Evolutionary conservation across 2,113 vertebrate genomes (phyloP).

Genomic region (Calonectris borealis): DNA sequence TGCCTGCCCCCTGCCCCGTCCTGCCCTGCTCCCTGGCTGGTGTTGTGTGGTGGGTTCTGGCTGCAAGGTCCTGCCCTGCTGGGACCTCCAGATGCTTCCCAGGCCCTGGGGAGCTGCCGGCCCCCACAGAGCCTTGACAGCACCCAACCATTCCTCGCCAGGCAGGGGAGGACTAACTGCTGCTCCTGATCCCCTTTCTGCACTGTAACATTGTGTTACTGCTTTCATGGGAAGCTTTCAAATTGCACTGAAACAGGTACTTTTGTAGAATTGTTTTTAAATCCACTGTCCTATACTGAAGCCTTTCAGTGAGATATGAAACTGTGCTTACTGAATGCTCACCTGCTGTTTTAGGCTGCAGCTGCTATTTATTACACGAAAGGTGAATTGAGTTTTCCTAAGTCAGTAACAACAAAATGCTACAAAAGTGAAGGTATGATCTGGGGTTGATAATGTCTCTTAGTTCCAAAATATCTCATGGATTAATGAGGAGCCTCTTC

Average conservation of each 20-base stretch:
- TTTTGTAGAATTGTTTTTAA: not conserved
- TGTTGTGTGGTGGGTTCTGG: not conserved
- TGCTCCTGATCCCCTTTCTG: not conserved
- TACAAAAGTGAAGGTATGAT: not conserved
- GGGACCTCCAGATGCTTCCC: not conserved
- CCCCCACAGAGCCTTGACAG: not conserved
- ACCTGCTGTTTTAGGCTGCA: not conserved
- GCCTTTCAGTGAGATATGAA: not conserved
- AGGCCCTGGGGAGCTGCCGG: not conserved
- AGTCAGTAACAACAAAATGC: not conserved
- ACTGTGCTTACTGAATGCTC: not conserved
- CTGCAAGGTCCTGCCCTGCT: not conserved
- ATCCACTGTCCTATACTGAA: not conserved
- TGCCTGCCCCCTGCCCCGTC: not conserved
- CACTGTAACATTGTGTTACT: not conserved
- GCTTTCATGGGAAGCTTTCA: not conserved
- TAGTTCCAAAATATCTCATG: not conserved
- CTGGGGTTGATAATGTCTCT: not conserved
- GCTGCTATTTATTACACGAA: not conserved
- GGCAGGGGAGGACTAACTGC: not conserved
- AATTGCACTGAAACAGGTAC: not conserved
- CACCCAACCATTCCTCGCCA: not conserved
- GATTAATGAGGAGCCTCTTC: not conserved
- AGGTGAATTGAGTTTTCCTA: not conserved
- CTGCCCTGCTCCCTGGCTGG: not conserved